Percentiles rank a stretch among this genome's conserved stretches.
phyloP scores from a whole-genome alignment of 2,888 invertebrate genomes.

The Portevinia maculata region DNA sequence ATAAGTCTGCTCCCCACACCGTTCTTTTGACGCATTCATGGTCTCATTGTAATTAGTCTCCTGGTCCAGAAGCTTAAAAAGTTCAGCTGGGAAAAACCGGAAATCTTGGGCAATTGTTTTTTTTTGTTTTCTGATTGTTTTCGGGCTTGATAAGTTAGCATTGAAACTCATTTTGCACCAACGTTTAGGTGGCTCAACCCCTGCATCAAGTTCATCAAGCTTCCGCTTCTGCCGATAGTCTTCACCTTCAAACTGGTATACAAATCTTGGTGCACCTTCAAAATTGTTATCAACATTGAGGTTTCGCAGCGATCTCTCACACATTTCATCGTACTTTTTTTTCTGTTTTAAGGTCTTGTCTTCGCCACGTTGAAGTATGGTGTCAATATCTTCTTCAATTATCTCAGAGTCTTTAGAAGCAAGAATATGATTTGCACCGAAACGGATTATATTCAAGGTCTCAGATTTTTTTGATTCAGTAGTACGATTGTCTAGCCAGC shows the following conservation, averaged over 20 bases:
- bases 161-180: slow-evolving; percentile 99
- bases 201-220: slow-evolving; percentile 92
- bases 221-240: slow-evolving; percentile 98
- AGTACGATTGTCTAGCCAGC: slow-evolving; percentile 93
- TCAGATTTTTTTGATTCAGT: slow-evolving; percentile 98
- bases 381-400: slow-evolving; percentile 98
- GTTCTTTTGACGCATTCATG: slow-evolving; percentile 95
- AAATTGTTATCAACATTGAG: slow-evolving; percentile 93
- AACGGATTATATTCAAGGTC: slow-evolving; percentile 99
- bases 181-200: slow-evolving; percentile 99
- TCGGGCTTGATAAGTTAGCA: slow-evolving; percentile 98
- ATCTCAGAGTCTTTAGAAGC: slow-evolving; percentile 98
- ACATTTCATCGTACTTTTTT: slow-evolving; percentile 93
- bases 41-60: slow-evolving; percentile 97
- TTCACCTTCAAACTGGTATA: slow-evolving; percentile 99
- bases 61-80: slow-evolving; percentile 98
- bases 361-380: slow-evolving; percentile 95
- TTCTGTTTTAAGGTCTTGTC: slow-evolving; percentile 95
- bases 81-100: slow-evolving; percentile 98
- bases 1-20: slow-evolving; percentile 97
- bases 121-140: slow-evolving; percentile 98
- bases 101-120: slow-evolving; percentile 99
- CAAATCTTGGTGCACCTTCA: slow-evolving; percentile 88
- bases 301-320: slow-evolving; percentile 95
- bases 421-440: slow-evolving; percentile 99